Evolutionary conservation across 2,888 invertebrate species (phyloP), one percentile per base, ranked within the genome.

Genomic region (Ochropleura plecta): DNA sequence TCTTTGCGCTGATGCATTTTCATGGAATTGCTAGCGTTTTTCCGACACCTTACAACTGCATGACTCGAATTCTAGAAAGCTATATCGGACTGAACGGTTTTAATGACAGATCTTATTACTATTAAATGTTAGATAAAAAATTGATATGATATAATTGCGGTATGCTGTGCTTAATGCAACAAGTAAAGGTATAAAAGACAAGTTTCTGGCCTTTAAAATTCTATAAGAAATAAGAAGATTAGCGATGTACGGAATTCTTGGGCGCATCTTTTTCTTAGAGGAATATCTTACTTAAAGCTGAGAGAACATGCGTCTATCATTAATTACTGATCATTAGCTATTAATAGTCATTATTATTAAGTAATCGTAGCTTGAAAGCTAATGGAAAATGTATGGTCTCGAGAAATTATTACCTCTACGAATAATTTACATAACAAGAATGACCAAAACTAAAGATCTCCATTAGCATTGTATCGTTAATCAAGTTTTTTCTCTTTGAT

Each of bases 31-130:
- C 92, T 90, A 91, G 91, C 93, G 95, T 96, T 96, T 96, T 96
- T 96, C 96, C 95, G 90, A 95, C 96, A 96, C 96, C 96, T 95
- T 92, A 94, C 95, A 95, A 95, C 93, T 93, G 95, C 95, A 95
- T 95, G 93, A 91, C 91, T 95, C 90, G 94, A 95, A 96, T 96
- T 95, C 95, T 96, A 96, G 95, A 96, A 95, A 96, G 95, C 92
- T 92, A 93, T 94, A 91, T 91, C 85, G 88, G 86, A 89, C 86
- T 87, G 88, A 90, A 88, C 88, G 87, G 91, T 91, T 89, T 90
- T 89, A 92, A 90, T 91, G 89, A 89, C 86, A 87, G 79, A 79
- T 86, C 83, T 82, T 87, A 81, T 82, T 76, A 77, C 79, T 78
- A 77, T 77, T 76, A 80, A 81, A 82, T 76, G 78, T 76, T 77